These are phyloP conservation scores for Brachynemurus nebulosus DNA, from an alignment of 2,888 invertebrate genomes.

Conservation along the genomic window DNA sequence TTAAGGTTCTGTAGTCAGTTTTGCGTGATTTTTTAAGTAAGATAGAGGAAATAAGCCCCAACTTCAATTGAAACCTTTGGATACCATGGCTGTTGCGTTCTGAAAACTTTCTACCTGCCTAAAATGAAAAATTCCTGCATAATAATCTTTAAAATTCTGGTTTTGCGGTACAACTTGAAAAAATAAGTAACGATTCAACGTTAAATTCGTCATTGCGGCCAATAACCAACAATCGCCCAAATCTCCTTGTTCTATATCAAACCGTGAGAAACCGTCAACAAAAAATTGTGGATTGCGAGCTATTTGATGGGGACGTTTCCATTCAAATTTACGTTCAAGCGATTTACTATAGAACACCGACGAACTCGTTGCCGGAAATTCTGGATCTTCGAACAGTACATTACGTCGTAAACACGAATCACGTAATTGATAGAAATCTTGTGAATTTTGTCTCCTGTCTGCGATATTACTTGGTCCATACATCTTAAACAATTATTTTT, in stretches of 20 bases:
- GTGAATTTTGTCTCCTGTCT: slow-evolving; percentile 34
- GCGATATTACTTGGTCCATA: slow-evolving; percentile 66
- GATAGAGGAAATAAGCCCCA: no score
- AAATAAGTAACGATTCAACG: slow-evolving; percentile 74
- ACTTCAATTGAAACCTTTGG: no score
- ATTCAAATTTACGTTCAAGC: slow-evolving; percentile 73
- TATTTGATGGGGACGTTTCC: slow-evolving; percentile 92
- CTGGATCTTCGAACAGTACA: slow-evolving; percentile 77
- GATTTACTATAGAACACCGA: slow-evolving; percentile 76
- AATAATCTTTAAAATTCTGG: slow-evolving; percentile 85
- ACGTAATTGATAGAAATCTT: slow-evolving; percentile 49
- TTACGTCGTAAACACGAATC: slow-evolving; percentile 58
- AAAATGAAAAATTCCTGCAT: slow-evolving; percentile 92
- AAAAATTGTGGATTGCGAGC: slow-evolving; percentile 76
- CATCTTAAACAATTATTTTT: slow-evolving; percentile 39
- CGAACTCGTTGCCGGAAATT: slow-evolving; percentile 69
- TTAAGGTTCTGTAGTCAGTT: no score
- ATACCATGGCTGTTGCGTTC: no score
- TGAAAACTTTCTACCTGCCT: slow-evolving; percentile 38
- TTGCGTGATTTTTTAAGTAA: no score
- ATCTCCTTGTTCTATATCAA: slow-evolving; percentile 97
- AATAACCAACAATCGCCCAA: slow-evolving; percentile 94
- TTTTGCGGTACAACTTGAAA: slow-evolving; percentile 93
- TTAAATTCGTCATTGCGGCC: slow-evolving; percentile 89
- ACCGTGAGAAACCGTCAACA: slow-evolving; percentile 88